Conservation (phyloP, 2,113 vertebrate genomes). For the Alligator sinensis region DNA sequence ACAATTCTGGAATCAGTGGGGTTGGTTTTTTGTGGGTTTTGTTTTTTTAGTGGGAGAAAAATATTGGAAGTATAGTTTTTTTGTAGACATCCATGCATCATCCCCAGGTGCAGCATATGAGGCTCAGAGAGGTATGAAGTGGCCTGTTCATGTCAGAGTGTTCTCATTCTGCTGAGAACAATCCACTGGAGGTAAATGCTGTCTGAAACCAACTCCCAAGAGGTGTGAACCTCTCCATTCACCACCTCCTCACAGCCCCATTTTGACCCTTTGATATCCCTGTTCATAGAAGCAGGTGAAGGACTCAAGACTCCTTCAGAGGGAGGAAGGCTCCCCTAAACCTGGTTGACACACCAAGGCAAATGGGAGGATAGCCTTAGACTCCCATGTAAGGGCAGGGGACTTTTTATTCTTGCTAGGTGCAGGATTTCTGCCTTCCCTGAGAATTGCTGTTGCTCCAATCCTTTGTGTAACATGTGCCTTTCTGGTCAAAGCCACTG, state of each 20-base stretch:
- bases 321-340: not conserved
- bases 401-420: not conserved
- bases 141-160: not conserved
- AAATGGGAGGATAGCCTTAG: not conserved
- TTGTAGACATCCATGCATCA: too few species aligned
- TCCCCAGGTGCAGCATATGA: not conserved
- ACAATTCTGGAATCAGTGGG: not conserved
- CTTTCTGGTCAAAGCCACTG: not conserved
- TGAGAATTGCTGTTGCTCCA: not conserved
- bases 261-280: not conserved
- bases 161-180: not conserved
- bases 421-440: not conserved
- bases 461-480: not conserved
- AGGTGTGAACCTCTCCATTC: not conserved
- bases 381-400: not conserved
- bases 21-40: too few species aligned
- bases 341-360: not conserved
- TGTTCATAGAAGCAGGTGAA: not conserved
- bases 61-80: not conserved
- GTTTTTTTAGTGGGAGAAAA: not conserved
- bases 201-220: not conserved
- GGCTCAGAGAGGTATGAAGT: not conserved
- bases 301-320: not conserved
- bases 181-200: not conserved
- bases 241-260: not conserved